phyloP scores from a whole-genome alignment of 2,888 invertebrate genomes.

The Heliconius aoede region DNA sequence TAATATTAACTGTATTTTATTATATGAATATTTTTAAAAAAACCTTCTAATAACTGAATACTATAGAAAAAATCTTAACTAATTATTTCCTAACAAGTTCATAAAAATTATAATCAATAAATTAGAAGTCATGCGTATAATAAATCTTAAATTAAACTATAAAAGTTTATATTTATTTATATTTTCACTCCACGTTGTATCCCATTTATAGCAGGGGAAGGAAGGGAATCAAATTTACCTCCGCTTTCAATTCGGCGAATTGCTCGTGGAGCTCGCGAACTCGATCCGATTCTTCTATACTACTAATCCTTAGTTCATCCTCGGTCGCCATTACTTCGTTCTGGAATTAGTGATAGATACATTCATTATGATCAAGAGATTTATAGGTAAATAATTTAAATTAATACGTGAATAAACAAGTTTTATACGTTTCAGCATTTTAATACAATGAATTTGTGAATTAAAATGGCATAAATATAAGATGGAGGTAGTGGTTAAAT shows the following conservation, averaged over 20 bases:
- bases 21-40: no score
- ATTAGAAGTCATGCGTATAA: not conserved
- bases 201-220: not conserved
- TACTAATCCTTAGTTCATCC: slow-evolving; percentile 93
- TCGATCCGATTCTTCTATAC: slow-evolving; percentile 92
- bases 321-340: slow-evolving; percentile 97
- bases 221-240: slow-evolving; percentile 83
- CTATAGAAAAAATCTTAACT: not conserved
- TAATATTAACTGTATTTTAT: no score
- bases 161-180: no score
- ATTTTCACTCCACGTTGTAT: no score
- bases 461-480: no score
- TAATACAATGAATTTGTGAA: no score
- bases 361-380: no score
- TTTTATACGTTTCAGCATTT: no score
- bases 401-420: no score
- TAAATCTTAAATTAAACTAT: not conserved
- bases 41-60: no score
- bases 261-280: slow-evolving; percentile 96
- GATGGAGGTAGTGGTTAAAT: no score
- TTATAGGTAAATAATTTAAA: no score
- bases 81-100: not conserved
- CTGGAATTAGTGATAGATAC: slow-evolving; percentile 74
- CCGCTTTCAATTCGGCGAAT: slow-evolving; percentile 95
- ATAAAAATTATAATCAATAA: not conserved